A percentile compares a stretch with the other conserved stretches of the same genome.
Conservation (phyloP, 2,888 invertebrate genomes). For the Dryocosmus kuriphilus region DNA sequence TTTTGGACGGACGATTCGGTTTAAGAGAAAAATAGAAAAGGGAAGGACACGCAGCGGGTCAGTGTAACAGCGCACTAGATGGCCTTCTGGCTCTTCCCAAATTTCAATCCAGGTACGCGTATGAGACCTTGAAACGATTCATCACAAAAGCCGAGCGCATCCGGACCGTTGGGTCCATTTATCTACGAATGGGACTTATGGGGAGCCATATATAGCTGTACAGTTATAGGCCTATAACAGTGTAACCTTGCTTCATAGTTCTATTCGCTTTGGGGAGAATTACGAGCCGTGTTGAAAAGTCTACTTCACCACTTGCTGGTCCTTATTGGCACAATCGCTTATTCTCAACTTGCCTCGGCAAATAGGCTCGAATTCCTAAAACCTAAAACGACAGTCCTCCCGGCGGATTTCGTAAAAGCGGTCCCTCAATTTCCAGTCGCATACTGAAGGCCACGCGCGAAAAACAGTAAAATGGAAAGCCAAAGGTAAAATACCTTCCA, state of each 20-base stretch:
- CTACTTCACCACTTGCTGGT: conserved; percentile 23
- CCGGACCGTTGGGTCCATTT: conserved; percentile 35
- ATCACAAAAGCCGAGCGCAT: conserved; percentile 18
- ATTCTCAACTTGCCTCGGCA: conserved; percentile 13
- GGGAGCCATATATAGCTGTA: neutral
- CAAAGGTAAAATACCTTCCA: conserved; percentile 20
- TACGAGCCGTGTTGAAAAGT: conserved; percentile 28
- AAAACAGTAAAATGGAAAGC: conserved; percentile 9
- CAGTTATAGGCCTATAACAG: conserved; percentile 10
- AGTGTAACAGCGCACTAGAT: conserved; percentile 20
- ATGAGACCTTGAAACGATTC: conserved; percentile 26
- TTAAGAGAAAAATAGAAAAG: conserved; percentile 7
- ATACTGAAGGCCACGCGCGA: conserved; percentile 25
- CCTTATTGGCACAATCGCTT: conserved; percentile 27
- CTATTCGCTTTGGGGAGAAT: conserved; percentile 19
- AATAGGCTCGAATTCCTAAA: conserved; percentile 21
- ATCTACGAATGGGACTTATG: conserved; percentile 18
- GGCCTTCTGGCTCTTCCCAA: conserved; percentile 28
- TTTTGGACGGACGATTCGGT: conserved; percentile 5
- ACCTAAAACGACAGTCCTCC: neutral
- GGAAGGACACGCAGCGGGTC: conserved; percentile 32
- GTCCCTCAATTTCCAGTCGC: conserved; percentile 6
- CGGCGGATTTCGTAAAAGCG: neutral
- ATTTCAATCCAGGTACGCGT: conserved; percentile 23
- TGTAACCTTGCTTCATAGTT: conserved; percentile 31